Evolutionary conservation across 1,140 invertebrate species (phyloP), one percentile per base, ranked within the genome.

Genomic region (Penaeus indicus): DNA sequence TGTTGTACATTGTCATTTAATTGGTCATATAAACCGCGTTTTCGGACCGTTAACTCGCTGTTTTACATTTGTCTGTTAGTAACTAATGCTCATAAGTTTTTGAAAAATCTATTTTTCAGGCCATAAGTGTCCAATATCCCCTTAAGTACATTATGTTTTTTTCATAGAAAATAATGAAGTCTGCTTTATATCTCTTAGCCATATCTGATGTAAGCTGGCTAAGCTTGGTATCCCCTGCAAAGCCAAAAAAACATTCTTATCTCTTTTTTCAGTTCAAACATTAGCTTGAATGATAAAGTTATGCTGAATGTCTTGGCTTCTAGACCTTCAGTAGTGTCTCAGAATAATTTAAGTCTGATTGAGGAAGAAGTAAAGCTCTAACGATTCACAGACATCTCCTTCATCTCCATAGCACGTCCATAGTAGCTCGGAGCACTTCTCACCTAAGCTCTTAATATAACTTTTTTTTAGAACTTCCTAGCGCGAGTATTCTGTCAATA

Each of bases 341-440:
- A 32, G 32, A 32, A 32, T 32, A 0, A 0, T 32, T 0, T 1
- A 2, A 32, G 32, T 32, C 38, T 42, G 38, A 42, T 4, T 42
- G 38, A 42, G 38, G 38, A 42, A 42, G 7, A 42, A 42, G 38
- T 84, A 69, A 38, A 84, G 42, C 82, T 84, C 32, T 38, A 42
- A 69, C 4, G 42, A 84, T 84, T 54, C 78, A 54, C 32, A 80
- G 47, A 3, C 19, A 80, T 80, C 61, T 80, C 42, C 19, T 80
- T 80, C 19, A 84, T 84, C 62, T 63, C 81, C 81, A 63, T 64
- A 83, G 61, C 81, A 83, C 81, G 16, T 83, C 81, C 81, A 83
- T 54, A 63, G 4, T 82, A 47, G 38, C 64, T 69, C 72, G 21
- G 63, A 42, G 82, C 64, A 69, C 63, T 67, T 64, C 27, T 84